These are phyloP conservation scores for Sarotherodon lohbergeri DNA, from an alignment of 2,113 vertebrate genomes.

Conservation along the genomic window DNA sequence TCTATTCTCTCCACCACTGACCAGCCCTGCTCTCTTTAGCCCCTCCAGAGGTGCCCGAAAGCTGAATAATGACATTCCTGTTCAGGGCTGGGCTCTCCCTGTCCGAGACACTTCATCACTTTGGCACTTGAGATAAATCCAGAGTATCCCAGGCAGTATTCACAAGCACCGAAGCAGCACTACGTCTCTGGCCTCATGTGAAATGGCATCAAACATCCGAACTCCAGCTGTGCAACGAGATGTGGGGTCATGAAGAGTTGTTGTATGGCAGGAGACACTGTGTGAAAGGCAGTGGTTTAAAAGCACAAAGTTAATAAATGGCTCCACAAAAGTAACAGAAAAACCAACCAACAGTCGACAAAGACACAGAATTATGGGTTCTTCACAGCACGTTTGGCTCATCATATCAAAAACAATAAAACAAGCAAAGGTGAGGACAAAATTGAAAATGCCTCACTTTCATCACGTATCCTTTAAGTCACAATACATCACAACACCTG, in stretches of 20 bases:
- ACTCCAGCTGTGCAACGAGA: not conserved
- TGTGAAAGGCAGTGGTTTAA: conserved; percentile 17
- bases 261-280: not conserved
- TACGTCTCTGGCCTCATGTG: conserved; percentile 24
- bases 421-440: not conserved
- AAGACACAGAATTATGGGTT: not conserved
- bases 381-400: not conserved
- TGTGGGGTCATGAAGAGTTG: conserved; percentile 6
- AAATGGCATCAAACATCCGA: not conserved
- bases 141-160: not conserved
- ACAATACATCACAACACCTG: not conserved
- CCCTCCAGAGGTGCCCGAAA: conserved; percentile 38
- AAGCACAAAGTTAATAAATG: not conserved
- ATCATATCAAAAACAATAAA: not conserved
- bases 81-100: conserved; percentile 52
- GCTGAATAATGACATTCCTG: conserved; percentile 47
- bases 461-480: not conserved
- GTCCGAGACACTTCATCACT: conserved; percentile 55
- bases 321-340: not conserved
- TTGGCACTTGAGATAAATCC: conserved; percentile 36
- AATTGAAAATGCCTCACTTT: no score
- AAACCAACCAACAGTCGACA: not conserved
- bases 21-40: conserved; percentile 31
- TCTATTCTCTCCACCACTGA: conserved; percentile 39
- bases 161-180: not conserved